Percentiles rank a stretch among this genome's conserved stretches.
These are phyloP conservation scores for Lasioglossum baleicum DNA, from an alignment of 1,140 invertebrate species.

Conservation along the genomic window DNA sequence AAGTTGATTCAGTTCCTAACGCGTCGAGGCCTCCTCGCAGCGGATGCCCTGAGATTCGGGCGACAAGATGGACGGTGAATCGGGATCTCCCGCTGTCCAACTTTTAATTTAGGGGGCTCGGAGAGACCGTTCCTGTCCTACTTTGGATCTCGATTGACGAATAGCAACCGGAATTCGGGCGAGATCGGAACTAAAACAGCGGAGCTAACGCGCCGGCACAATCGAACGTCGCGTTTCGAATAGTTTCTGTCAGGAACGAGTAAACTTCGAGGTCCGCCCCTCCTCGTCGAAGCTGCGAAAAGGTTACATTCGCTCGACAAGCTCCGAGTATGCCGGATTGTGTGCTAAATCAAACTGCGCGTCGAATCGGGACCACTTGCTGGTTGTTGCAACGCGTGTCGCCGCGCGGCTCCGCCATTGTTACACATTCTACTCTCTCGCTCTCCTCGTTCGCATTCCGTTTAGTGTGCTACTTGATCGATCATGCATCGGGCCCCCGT, in stretches of 20 bases:
- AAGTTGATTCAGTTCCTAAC: no score
- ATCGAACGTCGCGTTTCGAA: background rate
- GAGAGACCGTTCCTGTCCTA: background rate
- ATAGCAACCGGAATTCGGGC: background rate
- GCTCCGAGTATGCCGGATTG: background rate
- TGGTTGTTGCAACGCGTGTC: background rate
- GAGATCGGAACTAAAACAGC: background rate
- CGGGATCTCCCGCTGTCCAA: no score
- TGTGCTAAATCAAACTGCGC: constrained; percentile 5
- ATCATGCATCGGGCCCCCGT: background rate
- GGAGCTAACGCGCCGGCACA: background rate
- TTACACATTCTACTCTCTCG: constrained; percentile 1
- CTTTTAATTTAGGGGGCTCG: no score
- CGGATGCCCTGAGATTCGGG: no score
- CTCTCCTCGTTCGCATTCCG: constrained; percentile 18
- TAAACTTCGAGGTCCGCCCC: background rate
- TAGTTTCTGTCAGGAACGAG: background rate
- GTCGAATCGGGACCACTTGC: constrained; percentile 12
- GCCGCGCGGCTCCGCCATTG: constrained; percentile 3
- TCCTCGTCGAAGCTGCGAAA: constrained; percentile 2
- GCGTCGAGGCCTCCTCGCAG: no score
- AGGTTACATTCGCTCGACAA: background rate
- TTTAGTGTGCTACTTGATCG: constrained; percentile 8
- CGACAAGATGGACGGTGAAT: no score
- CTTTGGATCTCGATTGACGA: background rate